Conservation (phyloP, 1,140 invertebrate species). For the Yoshiicerus persimilis region DNA sequence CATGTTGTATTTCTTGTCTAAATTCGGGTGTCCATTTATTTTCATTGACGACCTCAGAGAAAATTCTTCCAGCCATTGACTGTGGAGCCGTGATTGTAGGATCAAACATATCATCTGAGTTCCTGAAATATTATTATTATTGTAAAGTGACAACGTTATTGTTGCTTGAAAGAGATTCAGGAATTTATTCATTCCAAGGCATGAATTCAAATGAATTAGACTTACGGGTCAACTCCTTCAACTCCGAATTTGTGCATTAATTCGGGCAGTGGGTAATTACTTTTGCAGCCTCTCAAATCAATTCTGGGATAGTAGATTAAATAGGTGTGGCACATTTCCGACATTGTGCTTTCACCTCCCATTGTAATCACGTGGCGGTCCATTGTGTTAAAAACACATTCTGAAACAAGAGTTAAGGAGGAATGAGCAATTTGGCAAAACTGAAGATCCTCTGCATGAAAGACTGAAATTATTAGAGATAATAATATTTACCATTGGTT, state of each 20-base stretch:
- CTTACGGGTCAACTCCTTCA: not conserved
- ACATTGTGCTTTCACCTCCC: slow-evolving; percentile 75
- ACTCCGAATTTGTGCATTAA: slow-evolving; percentile 12
- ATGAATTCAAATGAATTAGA: too few relatives aligned
- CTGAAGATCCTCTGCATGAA: too few relatives aligned
- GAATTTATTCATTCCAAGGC: not conserved
- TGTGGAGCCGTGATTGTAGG: not conserved
- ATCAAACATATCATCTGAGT: not conserved
- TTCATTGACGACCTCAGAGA: not conserved
- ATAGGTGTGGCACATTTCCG: slow-evolving; percentile 85
- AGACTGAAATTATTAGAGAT: too few relatives aligned
- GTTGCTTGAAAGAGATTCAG: not conserved
- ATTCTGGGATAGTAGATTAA: slow-evolving; percentile 79
- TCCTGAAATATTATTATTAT: not conserved
- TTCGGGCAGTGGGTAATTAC: slow-evolving; percentile 48
- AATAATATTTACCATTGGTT: slow-evolving; percentile 29
- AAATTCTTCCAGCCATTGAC: not conserved
- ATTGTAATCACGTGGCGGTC: not conserved
- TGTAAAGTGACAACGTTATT: not conserved
- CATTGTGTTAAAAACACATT: slow-evolving; percentile 30
- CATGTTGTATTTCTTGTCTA: not conserved
- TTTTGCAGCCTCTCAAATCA: slow-evolving; percentile 72
- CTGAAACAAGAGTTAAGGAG: slow-evolving; percentile 1
- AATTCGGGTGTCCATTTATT: not conserved
- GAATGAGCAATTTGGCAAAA: too few relatives aligned